Conservation (phyloP, 2,113 vertebrate genomes). For the Megaceryle maxima region DNA sequence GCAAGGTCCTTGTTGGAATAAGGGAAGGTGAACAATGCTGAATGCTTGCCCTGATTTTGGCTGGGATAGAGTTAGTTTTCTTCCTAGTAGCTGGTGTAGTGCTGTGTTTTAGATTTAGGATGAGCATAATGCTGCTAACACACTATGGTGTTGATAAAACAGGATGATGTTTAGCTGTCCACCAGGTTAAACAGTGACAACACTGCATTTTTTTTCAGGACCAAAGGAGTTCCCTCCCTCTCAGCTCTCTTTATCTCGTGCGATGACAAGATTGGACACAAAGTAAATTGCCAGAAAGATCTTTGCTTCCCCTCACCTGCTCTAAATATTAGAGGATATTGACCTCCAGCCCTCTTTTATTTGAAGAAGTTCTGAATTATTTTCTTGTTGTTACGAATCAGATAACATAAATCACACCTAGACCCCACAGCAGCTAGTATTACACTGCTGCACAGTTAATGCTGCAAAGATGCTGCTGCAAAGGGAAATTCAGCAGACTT, state of each 20-base stretch:
- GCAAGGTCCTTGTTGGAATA: background rate
- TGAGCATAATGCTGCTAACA: background rate
- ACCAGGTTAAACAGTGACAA: background rate
- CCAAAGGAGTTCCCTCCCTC: background rate
- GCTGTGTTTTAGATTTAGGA: background rate
- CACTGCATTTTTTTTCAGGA: background rate
- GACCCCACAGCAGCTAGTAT: background rate
- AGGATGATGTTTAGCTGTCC: background rate
- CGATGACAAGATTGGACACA: background rate
- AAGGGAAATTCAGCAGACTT: background rate
- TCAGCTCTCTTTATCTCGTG: background rate
- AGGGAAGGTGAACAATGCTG: background rate
- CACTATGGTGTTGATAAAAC: background rate
- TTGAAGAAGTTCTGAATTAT: slow-evolving; percentile 16
- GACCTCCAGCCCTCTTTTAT: background rate
- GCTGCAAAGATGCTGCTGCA: background rate
- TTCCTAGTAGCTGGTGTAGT: background rate
- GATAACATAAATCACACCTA: slow-evolving; percentile 8
- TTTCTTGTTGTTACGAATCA: background rate
- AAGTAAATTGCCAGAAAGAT: slow-evolving; percentile 9
- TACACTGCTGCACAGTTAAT: background rate
- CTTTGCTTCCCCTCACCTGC: background rate
- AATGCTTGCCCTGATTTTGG: background rate
- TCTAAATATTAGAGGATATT: slow-evolving; percentile 21
- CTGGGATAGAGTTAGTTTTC: background rate